Evolutionary conservation across 2,888 invertebrate species (phyloP).

Genomic region (Elgonia sp.): DNA sequence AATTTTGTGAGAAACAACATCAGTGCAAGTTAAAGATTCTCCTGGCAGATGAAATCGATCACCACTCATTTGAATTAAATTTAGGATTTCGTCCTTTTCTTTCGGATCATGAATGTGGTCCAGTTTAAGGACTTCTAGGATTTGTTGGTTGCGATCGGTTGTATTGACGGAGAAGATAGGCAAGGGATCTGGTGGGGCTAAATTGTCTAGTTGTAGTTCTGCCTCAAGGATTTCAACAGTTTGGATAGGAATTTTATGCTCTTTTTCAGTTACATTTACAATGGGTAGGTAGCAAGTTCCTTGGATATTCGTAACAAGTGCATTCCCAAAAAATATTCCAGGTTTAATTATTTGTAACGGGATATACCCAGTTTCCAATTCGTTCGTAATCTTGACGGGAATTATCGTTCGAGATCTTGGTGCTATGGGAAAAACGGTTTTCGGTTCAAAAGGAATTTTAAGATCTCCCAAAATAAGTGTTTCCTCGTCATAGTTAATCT

Average conservation of each 20-base stretch:
- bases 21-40: background rate
- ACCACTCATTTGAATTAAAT: no score
- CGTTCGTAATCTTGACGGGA: background rate
- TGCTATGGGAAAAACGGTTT: background rate
- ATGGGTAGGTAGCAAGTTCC: conserved; percentile 21
- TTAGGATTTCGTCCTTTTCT: no score
- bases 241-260: background rate
- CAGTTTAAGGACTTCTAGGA: no score
- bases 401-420: background rate
- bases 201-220: background rate
- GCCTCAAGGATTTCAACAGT: no score
- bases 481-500: background rate
- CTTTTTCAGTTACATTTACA: background rate
- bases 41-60: background rate
- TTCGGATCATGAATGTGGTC: background rate
- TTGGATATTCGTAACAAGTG: background rate
- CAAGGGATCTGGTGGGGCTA: no score
- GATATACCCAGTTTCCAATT: conserved; percentile 16
- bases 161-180: no score
- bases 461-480: background rate
- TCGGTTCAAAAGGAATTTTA: background rate
- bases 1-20: no score
- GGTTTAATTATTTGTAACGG: background rate
- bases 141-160: no score
- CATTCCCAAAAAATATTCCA: conserved; percentile 25